Percentiles rank a stretch among this genome's conserved stretches.
Conservation (phyloP, 1,140 invertebrate genomes). For the Telenomus remus region DNA sequence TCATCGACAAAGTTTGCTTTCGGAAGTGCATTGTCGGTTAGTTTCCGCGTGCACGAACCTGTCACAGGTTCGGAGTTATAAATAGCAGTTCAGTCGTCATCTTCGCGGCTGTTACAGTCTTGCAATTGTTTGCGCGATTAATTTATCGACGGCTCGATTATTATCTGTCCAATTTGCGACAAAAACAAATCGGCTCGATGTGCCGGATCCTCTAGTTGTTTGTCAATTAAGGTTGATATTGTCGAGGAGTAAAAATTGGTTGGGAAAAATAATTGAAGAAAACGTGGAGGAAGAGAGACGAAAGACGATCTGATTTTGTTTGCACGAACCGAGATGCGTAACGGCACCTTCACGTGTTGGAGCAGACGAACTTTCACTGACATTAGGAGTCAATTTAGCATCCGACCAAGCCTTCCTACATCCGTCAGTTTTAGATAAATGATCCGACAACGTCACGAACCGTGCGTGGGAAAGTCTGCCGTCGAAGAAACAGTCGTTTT, state of each 20-base stretch:
- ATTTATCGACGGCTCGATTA: too few species aligned
- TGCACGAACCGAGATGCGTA: too few species aligned
- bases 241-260: too few species aligned
- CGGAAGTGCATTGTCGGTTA: conserved; percentile 17
- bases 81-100: conserved; percentile 2
- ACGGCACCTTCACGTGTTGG: conserved; percentile 2
- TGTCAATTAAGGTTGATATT: too few species aligned
- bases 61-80: conserved; percentile 16
- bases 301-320: too few species aligned
- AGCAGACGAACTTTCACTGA: conserved; percentile 33
- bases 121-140: too few species aligned
- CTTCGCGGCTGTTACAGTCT: too few species aligned
- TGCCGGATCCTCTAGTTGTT: too few species aligned
- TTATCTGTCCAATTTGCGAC: too few species aligned
- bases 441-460: conserved; percentile 35
- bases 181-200: too few species aligned
- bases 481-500: conserved; percentile 35
- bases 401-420: conserved; percentile 56
- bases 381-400: conserved; percentile 39
- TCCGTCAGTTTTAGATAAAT: conserved; percentile 55
- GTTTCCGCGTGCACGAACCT: conserved; percentile 7
- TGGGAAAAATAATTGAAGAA: too few species aligned
- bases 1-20: conserved; percentile 22
- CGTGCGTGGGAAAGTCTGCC: conserved; percentile 52
- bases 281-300: too few species aligned